Evolutionary conservation across 2,888 invertebrate genomes (phyloP), one percentile per base, ranked within the genome.

Genomic region (Drosophila neotestacea): DNA sequence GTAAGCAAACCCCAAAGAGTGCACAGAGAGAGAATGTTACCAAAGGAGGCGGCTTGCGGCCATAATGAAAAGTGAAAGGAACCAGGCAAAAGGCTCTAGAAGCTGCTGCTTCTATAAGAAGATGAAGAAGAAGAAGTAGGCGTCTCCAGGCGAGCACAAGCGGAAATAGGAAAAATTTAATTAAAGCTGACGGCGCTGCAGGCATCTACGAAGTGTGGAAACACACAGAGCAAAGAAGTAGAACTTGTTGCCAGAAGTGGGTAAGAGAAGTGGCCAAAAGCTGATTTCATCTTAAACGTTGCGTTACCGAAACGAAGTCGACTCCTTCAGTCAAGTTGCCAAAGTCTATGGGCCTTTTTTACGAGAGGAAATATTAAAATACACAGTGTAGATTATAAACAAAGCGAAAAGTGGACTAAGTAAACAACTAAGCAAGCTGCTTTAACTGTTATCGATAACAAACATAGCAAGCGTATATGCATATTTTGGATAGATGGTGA

Each of bases 91-190:
- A 36, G 50, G 39, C 13, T 34, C 39, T 13, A 54, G 61, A 52
- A n/a, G 36, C 32, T 30, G 48, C 39, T 41, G 30, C 13, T 22
- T 6, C 32, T 13, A 46, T 39, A 9, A 11, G 13, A 10, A 30
- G 11, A 16, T 34, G 27, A 27, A n/a, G 32, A 5, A 13, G 22
- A 34, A 4, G 55, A 22, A 30, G 46, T n/a, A 32, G 54, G 32
- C 58, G 51, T 39, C 52, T 51, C 63, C 38, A 67, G 62, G 30
- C 60, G 9, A 39, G 60, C 65, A 59, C 30, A 69, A 80, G 66
- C 80, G 82, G 84, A 85, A 87, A 85, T 79, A 67, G 59, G 52
- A 87, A 82, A 88, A 87, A 88, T 85, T 88, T 85, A 85, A 85
- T 85, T 85, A 85, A 87, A 85, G 79, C 87, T 69, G 64, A 42